Evolutionary conservation across 2,797 vertebrate genomes (phyloP).

Genomic region (Heteromormyrus szaboi): DNA sequence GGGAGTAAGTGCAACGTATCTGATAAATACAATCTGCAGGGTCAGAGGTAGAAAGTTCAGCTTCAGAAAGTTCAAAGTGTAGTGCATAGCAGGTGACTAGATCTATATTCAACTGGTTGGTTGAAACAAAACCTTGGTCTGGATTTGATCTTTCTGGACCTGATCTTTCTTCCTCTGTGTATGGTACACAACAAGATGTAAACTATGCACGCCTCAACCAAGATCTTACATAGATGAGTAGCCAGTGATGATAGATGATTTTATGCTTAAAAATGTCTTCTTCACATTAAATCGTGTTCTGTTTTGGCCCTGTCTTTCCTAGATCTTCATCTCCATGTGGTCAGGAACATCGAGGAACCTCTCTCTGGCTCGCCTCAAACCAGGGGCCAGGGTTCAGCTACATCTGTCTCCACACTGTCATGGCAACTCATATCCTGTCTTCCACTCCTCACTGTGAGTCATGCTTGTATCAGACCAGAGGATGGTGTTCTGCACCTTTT

Average conservation of each 20-base stretch:
- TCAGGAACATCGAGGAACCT: not conserved
- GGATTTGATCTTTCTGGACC: not conserved
- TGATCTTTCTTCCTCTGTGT: not conserved
- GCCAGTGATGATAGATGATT: not conserved
- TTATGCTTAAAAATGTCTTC: not conserved
- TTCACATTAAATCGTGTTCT: not conserved
- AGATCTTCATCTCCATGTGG: not conserved
- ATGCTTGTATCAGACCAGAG: not conserved
- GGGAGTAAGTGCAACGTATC: not conserved
- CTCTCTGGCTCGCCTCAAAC: not conserved
- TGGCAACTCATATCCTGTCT: not conserved
- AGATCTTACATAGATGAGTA: not conserved
- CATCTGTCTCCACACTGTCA: not conserved
- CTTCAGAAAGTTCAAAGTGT: not conserved
- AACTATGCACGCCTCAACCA: not conserved
- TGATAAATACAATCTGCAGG: not conserved
- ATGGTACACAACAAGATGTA: not conserved
- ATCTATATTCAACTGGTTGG: not conserved
- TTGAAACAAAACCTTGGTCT: not conserved
- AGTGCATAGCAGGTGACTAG: not conserved
- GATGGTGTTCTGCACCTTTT: not conserved
- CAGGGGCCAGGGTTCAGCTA: not conserved
- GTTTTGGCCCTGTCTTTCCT: not conserved
- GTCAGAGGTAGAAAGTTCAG: not conserved
- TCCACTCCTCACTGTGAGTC: not conserved